Conservation (phyloP, 2,797 vertebrate genomes). For the Vespertilio murinus region DNA sequence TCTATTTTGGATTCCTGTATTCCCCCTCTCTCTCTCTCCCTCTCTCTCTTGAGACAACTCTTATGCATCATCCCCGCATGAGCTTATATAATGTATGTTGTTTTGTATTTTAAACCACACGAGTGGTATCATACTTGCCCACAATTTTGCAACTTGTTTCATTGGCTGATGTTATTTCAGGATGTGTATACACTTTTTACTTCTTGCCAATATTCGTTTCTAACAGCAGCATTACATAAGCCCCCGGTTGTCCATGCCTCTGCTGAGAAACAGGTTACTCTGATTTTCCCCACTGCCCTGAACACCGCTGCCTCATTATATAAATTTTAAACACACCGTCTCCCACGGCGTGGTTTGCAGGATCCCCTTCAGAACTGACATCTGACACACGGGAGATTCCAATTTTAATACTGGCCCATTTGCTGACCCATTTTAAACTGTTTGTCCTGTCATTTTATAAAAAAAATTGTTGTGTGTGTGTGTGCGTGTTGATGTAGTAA, state of each 20-base stretch:
- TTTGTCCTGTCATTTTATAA: background rate
- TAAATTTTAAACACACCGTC: constrained; percentile 12
- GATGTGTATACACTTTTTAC: background rate
- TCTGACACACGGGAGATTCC: background rate
- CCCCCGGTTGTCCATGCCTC: background rate
- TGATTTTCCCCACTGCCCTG: background rate
- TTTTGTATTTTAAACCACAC: constrained; percentile 31
- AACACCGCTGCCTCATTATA: background rate
- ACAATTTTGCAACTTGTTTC: background rate
- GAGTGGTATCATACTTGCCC: background rate
- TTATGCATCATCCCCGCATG: background rate
- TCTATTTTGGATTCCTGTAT: background rate
- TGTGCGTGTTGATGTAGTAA: background rate
- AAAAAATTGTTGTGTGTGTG: background rate
- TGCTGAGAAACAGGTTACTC: constrained; percentile 21
- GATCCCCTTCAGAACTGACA: background rate
- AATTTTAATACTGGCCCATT: background rate
- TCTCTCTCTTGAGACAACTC: background rate
- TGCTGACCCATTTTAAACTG: constrained; percentile 3
- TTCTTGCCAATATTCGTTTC: constrained; percentile 54
- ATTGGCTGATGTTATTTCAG: constrained; percentile 46
- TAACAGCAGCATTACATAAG: constrained; percentile 33
- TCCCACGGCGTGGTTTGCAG: background rate
- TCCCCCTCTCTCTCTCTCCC: too few species aligned
- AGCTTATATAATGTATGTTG: constrained; percentile 29